Conservation (phyloP, 2,113 vertebrate genomes). For the Hydrolagus affinis region DNA sequence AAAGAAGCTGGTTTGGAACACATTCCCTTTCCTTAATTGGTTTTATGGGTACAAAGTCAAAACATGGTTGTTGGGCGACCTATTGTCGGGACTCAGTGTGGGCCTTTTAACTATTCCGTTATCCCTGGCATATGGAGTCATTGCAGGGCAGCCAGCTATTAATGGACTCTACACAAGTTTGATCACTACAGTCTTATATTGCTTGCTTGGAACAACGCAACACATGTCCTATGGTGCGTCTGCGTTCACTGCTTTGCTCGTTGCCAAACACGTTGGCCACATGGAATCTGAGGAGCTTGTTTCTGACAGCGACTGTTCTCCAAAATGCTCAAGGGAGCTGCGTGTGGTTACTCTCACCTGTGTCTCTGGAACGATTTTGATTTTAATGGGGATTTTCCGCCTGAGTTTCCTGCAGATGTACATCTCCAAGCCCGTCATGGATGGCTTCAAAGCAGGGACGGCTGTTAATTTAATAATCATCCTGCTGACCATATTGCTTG, state of each 20-base stretch:
- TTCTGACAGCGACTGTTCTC: constrained; percentile 1
- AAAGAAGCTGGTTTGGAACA: neutral
- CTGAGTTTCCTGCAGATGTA: constrained; percentile 5
- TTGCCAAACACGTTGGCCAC: neutral
- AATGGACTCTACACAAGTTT: constrained; percentile 24
- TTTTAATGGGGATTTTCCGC: constrained; percentile 14
- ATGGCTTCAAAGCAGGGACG: constrained; percentile 25
- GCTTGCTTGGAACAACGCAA: constrained; percentile 15
- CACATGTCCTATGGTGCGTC: constrained; percentile 14
- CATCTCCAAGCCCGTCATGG: constrained; percentile 23
- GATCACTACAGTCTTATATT: constrained; percentile 7
- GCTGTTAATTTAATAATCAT: constrained; percentile 10
- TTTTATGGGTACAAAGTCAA: neutral
- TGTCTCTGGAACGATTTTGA: constrained; percentile 19
- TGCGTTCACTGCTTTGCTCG: constrained; percentile 8
- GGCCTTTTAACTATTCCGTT: constrained; percentile 11
- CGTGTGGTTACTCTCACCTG: neutral
- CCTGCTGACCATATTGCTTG: constrained; percentile 4
- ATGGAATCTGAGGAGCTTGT: neutral
- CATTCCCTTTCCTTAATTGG: constrained; percentile 1
- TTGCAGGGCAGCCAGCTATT: constrained; percentile 9
- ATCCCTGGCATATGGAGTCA: constrained; percentile 15
- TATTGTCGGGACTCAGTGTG: constrained; percentile 18
- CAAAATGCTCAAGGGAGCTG: neutral
- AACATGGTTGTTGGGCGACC: constrained; percentile 8